Base-by-base conservation (phyloP, 2,797 vertebrate genomes). In the Parambassis ranga region DNA sequence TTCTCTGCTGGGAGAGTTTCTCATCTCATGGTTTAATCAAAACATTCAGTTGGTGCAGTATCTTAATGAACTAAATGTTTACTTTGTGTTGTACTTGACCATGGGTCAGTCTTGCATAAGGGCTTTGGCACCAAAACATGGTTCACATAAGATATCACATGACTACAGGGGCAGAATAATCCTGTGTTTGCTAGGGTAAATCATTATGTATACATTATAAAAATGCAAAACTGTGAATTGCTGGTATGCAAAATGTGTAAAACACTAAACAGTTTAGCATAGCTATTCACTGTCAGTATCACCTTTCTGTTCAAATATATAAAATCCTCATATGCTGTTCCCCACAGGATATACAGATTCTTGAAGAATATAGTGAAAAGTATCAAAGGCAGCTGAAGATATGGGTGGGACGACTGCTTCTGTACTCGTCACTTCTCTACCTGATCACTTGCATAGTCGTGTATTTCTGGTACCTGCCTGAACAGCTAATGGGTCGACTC, bases 381-480 rank as follows among this genome's bases (percentile, higher is more conserved):
- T 95, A 96, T 89, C 96, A 98, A 76, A 95, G 92, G 77, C 94
- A 95, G 85, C 79, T 96, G 82, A 98, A 96, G 81, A 90, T 94
- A 71, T 98, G 96, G 95, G 87, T 97, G 47, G 93, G 95, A 87
- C 91, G 96, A 39, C 92, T 99, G 71, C 92, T 98, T 61, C 64
- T 97, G 4, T 97, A 99, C 86, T 98, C 97, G 0, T 90, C 85
- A 27, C 7, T 98, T 51, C 90, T 98, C 48, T 98, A 95, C 87
- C 78, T 98, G 72, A 51, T 95, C 43, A 93, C 93, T 13, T 94
- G 92, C 72, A 19, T 94, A 43, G 83, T 98, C 69, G 95, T 98
- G 3, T 99, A 98, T 84, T 89, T 92, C 16, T 99, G 97, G 94
- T 98, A 95, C 89, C 92, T 99, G 76, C 98, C 97, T 9, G 95